These are phyloP conservation scores for Perognathus longimembris DNA, from an alignment of 2,113 vertebrate species.

Conservation along the genomic window DNA sequence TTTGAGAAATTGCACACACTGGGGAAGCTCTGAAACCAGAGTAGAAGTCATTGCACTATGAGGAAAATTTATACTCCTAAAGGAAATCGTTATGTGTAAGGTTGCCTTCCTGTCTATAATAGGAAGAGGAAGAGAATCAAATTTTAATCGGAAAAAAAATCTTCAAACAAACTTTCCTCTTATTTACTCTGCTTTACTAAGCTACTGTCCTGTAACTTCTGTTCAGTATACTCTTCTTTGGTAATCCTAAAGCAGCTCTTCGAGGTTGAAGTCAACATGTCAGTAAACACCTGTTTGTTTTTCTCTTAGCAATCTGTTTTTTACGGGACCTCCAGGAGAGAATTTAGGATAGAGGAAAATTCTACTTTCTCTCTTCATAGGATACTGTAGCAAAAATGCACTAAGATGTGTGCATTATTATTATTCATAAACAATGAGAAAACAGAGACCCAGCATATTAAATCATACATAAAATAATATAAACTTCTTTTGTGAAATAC, in stretches of 20 bases:
- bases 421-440: constrained; percentile 8
- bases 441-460: constrained; percentile 19
- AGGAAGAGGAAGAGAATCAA: not conserved
- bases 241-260: not conserved
- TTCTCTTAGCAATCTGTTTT: not conserved
- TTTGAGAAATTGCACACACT: not conserved
- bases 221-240: not conserved
- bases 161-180: not conserved
- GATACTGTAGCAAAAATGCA: not conserved
- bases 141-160: not conserved
- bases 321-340: not conserved
- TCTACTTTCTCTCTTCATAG: not conserved
- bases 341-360: not conserved
- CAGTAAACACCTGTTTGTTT: not conserved
- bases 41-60: not conserved
- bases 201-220: not conserved
- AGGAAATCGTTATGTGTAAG: not conserved
- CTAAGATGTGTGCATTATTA: not conserved
- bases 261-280: not conserved
- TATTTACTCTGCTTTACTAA: not conserved
- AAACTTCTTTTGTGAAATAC: not conserved
- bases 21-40: not conserved
- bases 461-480: constrained; percentile 7
- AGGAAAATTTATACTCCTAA: not conserved
- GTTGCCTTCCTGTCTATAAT: not conserved